These are phyloP conservation scores for Ephialtes manifestator DNA, from an alignment of 2,888 invertebrate species.

Conservation along the genomic window DNA sequence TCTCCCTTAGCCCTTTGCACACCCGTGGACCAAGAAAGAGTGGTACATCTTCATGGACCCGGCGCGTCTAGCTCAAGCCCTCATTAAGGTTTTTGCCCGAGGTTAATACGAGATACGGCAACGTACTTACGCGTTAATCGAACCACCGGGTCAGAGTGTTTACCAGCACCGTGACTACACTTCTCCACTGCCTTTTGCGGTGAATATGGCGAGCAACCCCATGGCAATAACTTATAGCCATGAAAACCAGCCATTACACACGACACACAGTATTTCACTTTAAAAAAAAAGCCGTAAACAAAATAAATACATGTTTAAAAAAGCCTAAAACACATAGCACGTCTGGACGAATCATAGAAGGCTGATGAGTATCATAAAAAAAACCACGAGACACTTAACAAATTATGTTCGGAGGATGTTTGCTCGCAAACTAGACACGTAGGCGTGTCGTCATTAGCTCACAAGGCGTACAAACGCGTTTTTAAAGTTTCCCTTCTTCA, in stretches of 20 bases:
- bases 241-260: background rate
- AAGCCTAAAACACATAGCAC: conserved; percentile 19
- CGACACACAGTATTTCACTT: background rate
- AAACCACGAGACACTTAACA: conserved; percentile 50
- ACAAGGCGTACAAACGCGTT: conserved; percentile 32
- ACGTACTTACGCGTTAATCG: conserved; percentile 73
- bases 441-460: conserved; percentile 61
- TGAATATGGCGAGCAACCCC: conserved; percentile 1
- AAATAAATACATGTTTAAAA: background rate
- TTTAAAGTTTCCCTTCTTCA: conserved; percentile 37
- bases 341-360: conserved; percentile 49
- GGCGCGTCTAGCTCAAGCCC: conserved; percentile 67
- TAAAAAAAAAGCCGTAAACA: background rate
- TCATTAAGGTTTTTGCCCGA: conserved; percentile 72
- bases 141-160: conserved; percentile 68
- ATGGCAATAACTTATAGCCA: background rate
- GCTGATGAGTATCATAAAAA: conserved; percentile 57
- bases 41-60: conserved; percentile 69
- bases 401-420: conserved; percentile 50
- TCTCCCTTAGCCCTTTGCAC: conserved; percentile 30
- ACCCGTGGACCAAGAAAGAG: conserved; percentile 31
- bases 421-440: conserved; percentile 57
- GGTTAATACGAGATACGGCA: conserved; percentile 71
- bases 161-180: conserved; percentile 61
- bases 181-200: conserved; percentile 24